A percentile compares a stretch with the other conserved stretches of the same genome.
Conservation (phyloP, 1,140 invertebrate species). For the Andricus grossulariae region DNA sequence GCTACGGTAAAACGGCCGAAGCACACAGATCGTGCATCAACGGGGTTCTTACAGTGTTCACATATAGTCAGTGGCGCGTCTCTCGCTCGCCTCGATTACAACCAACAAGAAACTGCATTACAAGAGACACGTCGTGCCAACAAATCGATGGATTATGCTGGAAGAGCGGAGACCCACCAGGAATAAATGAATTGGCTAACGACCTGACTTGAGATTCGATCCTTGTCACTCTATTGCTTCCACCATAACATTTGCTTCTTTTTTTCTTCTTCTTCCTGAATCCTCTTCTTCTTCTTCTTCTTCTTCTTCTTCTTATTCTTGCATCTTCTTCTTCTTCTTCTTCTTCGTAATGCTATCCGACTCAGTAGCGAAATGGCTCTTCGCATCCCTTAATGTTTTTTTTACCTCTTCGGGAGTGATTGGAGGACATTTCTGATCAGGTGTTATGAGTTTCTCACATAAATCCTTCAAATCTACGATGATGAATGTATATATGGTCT, state of each 20-base stretch:
- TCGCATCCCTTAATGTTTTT: not conserved
- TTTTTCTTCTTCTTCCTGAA: slow-evolving; percentile 11
- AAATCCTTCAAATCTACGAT: not conserved
- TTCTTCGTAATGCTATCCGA: slow-evolving; percentile 36
- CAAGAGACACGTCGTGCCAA: slow-evolving; percentile 70
- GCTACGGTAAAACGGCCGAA: slow-evolving; percentile 43
- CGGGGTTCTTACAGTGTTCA: slow-evolving; percentile 61
- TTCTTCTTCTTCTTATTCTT: not conserved
- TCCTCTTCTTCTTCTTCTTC: not conserved
- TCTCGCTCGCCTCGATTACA: slow-evolving; percentile 68
- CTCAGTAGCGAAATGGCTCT: not conserved
- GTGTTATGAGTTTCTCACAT: slow-evolving; percentile 7
- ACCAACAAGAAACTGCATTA: slow-evolving; percentile 70
- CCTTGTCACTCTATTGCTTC: slow-evolving; percentile 36
- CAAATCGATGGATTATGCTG: slow-evolving; percentile 73
- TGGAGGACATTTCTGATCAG: not conserved
- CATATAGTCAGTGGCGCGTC: slow-evolving; percentile 67
- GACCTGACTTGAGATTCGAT: slow-evolving; percentile 40
- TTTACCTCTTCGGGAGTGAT: no score
- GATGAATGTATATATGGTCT: no score
- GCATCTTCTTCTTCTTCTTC: not conserved
- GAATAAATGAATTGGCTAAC: slow-evolving; percentile 72
- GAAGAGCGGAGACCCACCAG: slow-evolving; percentile 60
- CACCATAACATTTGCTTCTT: slow-evolving; percentile 39
- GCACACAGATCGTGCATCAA: slow-evolving; percentile 57